These are phyloP conservation scores for Pocota personata DNA, from an alignment of 2,888 invertebrate species.

Conservation along the genomic window DNA sequence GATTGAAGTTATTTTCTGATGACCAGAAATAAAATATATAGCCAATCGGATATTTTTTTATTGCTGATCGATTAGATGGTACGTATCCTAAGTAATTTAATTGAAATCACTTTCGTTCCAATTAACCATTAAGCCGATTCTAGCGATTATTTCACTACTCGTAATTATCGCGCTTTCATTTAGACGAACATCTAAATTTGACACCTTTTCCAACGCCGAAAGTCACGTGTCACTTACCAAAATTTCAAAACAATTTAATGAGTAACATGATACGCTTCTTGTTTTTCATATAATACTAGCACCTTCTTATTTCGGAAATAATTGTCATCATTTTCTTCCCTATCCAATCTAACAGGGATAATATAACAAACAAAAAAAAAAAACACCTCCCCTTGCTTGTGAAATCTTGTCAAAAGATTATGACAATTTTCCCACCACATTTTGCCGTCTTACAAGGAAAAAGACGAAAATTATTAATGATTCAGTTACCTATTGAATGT, in stretches of 20 bases:
- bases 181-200: slow-evolving; percentile 10
- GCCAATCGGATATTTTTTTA: too few relatives aligned
- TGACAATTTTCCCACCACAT: slow-evolving; percentile 81
- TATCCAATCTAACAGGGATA: neutral
- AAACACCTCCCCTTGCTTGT: neutral
- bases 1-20: too few relatives aligned
- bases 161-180: slow-evolving; percentile 7
- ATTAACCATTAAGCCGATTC: neutral
- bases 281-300: neutral
- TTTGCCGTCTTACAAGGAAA: slow-evolving; percentile 29
- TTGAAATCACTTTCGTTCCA: neutral
- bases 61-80: too few relatives aligned
- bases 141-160: neutral
- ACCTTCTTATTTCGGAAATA: slow-evolving; percentile 34
- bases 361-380: neutral
- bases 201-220: slow-evolving; percentile 3
- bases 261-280: slow-evolving; percentile 62
- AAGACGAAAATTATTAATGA: slow-evolving; percentile 69
- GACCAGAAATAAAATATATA: too few relatives aligned
- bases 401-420: slow-evolving; percentile 80
- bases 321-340: slow-evolving; percentile 46
- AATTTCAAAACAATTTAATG: slow-evolving; percentile 47
- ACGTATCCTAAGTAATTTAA: neutral
- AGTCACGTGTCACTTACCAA: slow-evolving; percentile 55
- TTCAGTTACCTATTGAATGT: slow-evolving; percentile 72